Evolutionary conservation across 2,888 invertebrate genomes (phyloP).

Genomic region (Oligia fasciuncula): DNA sequence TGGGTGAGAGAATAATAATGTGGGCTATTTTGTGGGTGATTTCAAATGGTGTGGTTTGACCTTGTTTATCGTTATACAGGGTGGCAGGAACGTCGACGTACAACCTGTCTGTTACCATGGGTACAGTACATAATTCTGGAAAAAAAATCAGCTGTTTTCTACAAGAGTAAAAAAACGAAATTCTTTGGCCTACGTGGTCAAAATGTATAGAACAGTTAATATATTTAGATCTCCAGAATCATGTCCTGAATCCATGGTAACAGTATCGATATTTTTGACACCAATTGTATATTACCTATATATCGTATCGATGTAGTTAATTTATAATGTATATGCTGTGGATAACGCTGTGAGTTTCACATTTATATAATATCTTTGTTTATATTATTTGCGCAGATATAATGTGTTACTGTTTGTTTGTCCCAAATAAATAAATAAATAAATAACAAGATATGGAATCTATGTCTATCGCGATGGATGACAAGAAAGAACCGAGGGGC

Average conservation of each 20-base stretch:
- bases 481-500: neutral
- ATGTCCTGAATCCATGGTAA: no score
- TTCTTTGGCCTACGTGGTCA: neutral
- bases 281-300: no score
- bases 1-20: slow-evolving; percentile 38
- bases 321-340: no score
- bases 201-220: neutral
- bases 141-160: neutral
- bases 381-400: no score
- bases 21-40: slow-evolving; percentile 27
- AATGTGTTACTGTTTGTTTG: no score
- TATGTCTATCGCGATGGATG: neutral
- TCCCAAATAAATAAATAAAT: no score
- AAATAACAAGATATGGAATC: neutral
- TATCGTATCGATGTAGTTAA: neutral
- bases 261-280: no score
- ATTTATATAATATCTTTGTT: no score
- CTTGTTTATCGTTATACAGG: neutral
- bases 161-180: neutral
- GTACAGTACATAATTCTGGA: neutral
- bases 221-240: neutral
- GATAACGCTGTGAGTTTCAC: no score
- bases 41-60: neutral
- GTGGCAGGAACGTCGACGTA: no score
- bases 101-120: neutral